Conservation (phyloP, 2,113 vertebrate genomes). For the Misgurnus anguillicaudatus region DNA sequence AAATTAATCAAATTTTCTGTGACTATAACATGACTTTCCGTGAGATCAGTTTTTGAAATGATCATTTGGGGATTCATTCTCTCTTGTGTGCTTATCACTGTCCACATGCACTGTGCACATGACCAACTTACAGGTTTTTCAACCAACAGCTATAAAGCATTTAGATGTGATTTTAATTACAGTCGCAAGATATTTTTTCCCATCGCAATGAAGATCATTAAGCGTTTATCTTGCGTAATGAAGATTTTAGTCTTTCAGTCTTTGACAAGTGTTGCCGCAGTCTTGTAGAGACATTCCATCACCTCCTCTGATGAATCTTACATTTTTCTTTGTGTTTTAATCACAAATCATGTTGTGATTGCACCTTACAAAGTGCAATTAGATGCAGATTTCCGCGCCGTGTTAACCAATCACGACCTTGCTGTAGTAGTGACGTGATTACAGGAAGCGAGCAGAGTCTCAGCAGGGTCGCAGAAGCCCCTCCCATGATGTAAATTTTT, state of each 20-base stretch:
- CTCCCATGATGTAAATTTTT: too few relatives aligned
- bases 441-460: too few relatives aligned
- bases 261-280: background rate
- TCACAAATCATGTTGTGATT: constrained; percentile 58
- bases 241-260: constrained; percentile 25
- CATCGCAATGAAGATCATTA: constrained; percentile 2
- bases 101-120: too few relatives aligned
- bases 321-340: constrained; percentile 53
- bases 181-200: constrained; percentile 1
- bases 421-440: too few relatives aligned
- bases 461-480: too few relatives aligned
- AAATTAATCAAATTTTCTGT: too few relatives aligned
- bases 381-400: too few relatives aligned
- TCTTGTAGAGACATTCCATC: background rate
- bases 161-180: background rate
- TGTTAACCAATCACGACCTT: too few relatives aligned
- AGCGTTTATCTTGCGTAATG: constrained; percentile 10
- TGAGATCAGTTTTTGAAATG: too few relatives aligned
- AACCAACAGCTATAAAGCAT: background rate
- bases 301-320: constrained; percentile 44
- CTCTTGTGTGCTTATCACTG: too few relatives aligned
- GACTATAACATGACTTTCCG: too few relatives aligned
- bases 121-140: background rate
- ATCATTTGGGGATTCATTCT: too few relatives aligned
- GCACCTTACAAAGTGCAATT: constrained; percentile 58